phyloP scores from a whole-genome alignment of 2,888 invertebrate species.

The Endomychus coccineus region DNA sequence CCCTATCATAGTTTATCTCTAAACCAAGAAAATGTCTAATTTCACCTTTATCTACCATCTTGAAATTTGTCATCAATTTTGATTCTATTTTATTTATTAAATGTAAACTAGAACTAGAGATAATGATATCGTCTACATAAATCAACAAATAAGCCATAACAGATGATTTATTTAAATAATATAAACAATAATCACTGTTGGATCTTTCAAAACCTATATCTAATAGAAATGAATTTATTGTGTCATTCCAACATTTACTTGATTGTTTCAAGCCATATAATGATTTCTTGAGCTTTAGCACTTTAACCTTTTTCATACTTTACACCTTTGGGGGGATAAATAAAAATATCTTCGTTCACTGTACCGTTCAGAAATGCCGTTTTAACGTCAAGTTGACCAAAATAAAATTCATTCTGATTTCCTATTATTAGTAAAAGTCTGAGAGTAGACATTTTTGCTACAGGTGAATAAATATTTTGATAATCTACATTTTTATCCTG shows the following conservation, averaged over 20 bases:
- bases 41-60: constrained; percentile 10
- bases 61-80: constrained; percentile 7
- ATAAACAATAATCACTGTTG: constrained; percentile 11
- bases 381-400: constrained; percentile 8
- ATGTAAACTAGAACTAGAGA: constrained; percentile 7
- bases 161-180: constrained; percentile 5
- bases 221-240: constrained; percentile 10
- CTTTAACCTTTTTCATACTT: constrained; percentile 2
- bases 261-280: constrained; percentile 16
- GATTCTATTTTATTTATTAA: constrained; percentile 6
- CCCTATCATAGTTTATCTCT: no score
- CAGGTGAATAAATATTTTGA: constrained; percentile 6
- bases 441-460: constrained; percentile 8
- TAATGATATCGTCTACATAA: constrained; percentile 15
- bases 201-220: constrained; percentile 9
- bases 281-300: constrained; percentile 15
- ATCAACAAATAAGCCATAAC: constrained; percentile 7
- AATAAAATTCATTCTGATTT: constrained; percentile 6
- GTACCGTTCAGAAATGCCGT: constrained; percentile 8
- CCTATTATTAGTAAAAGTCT: constrained; percentile 4
- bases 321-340: constrained; percentile 10
- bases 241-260: constrained; percentile 9
- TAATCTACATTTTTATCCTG: constrained; percentile 6
- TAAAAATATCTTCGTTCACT: constrained; percentile 5
- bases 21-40: no score